Evolutionary conservation across 2,888 invertebrate species (phyloP).

Genomic region (Oegoconia quadripuncta): DNA sequence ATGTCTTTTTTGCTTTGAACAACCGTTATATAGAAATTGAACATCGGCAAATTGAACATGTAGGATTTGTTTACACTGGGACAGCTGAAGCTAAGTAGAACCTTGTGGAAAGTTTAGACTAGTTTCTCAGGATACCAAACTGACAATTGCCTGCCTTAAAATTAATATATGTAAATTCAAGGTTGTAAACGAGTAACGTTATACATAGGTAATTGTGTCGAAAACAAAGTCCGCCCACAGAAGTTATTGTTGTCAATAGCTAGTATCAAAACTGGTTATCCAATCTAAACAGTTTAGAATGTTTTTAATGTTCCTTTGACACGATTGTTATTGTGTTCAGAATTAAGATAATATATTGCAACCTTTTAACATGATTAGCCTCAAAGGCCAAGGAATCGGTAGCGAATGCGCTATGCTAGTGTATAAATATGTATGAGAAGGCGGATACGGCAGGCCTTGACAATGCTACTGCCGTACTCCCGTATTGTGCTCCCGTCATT

Average conservation of each 20-base stretch:
- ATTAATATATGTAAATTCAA: too few species aligned
- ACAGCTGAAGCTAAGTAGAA: too few species aligned
- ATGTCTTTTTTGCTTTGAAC: too few species aligned
- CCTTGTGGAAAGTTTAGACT: too few species aligned
- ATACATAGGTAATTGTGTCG: too few species aligned
- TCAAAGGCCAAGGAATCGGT: slow-evolving; percentile 29
- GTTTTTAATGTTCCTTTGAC: slow-evolving; percentile 29
- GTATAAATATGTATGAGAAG: slow-evolving; percentile 72
- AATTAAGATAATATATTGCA: slow-evolving; percentile 33
- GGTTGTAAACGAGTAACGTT: too few species aligned
- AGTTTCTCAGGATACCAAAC: too few species aligned
- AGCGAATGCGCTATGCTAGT: slow-evolving; percentile 32
- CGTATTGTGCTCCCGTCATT: slow-evolving; percentile 62
- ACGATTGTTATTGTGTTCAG: slow-evolving; percentile 29
- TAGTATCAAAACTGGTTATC: slow-evolving; percentile 26
- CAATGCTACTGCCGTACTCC: slow-evolving; percentile 57
- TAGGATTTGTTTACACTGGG: too few species aligned
- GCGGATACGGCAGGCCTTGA: slow-evolving; percentile 49
- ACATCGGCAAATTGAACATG: too few species aligned
- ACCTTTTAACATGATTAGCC: slow-evolving; percentile 6
- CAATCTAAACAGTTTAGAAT: slow-evolving; percentile 18
- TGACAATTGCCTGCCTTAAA: too few species aligned
- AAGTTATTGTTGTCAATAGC: background rate
- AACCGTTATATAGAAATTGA: too few species aligned
- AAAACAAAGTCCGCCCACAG: too few species aligned